phyloP scores from a whole-genome alignment of 2,888 invertebrate genomes.

The Encarsia formosa region DNA sequence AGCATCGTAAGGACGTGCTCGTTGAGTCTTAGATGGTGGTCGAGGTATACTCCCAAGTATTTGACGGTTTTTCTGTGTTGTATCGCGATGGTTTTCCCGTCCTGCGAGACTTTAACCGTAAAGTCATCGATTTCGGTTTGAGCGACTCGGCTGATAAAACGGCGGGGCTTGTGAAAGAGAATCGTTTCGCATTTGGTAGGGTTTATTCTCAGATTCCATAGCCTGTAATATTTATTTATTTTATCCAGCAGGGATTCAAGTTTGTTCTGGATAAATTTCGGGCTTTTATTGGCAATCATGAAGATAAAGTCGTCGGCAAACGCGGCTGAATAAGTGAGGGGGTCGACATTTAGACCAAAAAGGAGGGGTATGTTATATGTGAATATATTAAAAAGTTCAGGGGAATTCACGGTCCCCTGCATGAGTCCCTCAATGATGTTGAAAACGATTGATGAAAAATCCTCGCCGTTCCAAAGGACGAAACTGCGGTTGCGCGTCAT shows the following conservation, averaged over 20 bases:
- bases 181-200: conserved; percentile 22
- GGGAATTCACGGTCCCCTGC: conserved; percentile 28
- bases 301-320: conserved; percentile 28
- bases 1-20: too few species aligned
- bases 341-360: conserved; percentile 17
- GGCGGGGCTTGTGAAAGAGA: conserved; percentile 13
- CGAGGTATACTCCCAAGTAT: too few species aligned
- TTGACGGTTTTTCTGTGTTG: too few species aligned
- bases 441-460: not conserved
- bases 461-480: not conserved
- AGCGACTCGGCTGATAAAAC: too few species aligned
- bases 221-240: conserved; percentile 7
- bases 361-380: conserved; percentile 19
- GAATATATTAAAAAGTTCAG: conserved; percentile 26
- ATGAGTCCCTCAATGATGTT: conserved; percentile 23
- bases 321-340: conserved; percentile 6
- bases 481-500: conserved; percentile 17
- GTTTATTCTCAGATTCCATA: conserved; percentile 19
- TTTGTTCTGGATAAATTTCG: not conserved
- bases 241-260: conserved; percentile 11
- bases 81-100: too few species aligned
- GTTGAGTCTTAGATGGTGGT: too few species aligned
- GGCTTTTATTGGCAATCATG: not conserved
- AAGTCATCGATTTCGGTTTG: too few species aligned
- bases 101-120: too few species aligned